A percentile compares a stretch with the other conserved stretches of the same genome.
Conservation (phyloP, 2,113 vertebrate genomes). For the Herpailurus yagouaroundi region DNA sequence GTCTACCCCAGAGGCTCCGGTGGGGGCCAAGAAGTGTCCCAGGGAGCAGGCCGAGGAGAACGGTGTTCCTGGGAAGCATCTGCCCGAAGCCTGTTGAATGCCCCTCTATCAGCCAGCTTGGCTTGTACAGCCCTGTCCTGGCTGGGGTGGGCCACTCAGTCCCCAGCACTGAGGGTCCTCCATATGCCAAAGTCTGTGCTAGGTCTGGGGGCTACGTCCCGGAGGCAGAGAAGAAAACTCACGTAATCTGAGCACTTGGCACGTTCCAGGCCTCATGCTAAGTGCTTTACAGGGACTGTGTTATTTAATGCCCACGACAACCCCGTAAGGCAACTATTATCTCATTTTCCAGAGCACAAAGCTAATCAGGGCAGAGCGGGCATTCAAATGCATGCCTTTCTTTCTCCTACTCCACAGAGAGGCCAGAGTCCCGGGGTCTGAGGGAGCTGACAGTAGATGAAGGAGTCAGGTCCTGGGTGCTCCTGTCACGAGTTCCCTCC, state of each 20-base stretch:
- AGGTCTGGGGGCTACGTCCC: rapidly evolving
- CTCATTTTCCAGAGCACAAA: neutral
- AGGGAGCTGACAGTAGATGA: too few relatives aligned
- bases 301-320: neutral
- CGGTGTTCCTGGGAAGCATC: neutral
- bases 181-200: rapidly evolving
- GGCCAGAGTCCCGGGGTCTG: neutral
- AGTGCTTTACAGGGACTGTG: neutral
- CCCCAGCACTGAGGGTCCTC: neutral
- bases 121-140: neutral
- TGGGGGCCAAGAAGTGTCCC: neutral
- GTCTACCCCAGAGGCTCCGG: neutral
- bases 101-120: neutral
- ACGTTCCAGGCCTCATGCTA: neutral
- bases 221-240: neutral
- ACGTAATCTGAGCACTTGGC: neutral
- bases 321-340: neutral
- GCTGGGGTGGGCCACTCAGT: too few relatives aligned
- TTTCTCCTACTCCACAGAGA: neutral
- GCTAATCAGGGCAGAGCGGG: neutral
- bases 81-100: neutral
- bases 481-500: neutral
- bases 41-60: neutral
- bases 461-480: neutral
- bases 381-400: neutral